Conservation (phyloP, 2,113 vertebrate genomes). For the Ivindomyrus marchei region DNA sequence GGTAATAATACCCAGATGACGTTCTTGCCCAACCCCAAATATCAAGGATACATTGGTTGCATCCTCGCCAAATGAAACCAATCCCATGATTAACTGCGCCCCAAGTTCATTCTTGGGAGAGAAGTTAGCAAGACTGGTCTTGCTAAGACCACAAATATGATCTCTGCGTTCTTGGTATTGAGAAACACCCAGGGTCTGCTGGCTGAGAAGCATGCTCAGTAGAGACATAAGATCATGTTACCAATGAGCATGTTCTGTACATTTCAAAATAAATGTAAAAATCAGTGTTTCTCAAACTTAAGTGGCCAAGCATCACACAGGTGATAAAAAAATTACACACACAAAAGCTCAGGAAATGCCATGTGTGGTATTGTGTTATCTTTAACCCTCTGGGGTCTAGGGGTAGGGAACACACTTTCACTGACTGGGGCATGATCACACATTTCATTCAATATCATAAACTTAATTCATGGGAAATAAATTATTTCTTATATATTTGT, state of each 20-base stretch:
- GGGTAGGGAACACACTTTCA: too few relatives aligned
- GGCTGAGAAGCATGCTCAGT: constrained; percentile 21
- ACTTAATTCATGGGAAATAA: too few relatives aligned
- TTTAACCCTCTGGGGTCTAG: too few relatives aligned
- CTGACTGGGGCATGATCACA: too few relatives aligned
- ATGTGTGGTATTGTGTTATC: too few relatives aligned
- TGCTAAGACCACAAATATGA: neutral
- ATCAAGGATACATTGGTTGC: neutral
- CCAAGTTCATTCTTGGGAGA: neutral
- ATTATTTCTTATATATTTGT: too few relatives aligned
- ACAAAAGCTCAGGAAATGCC: neutral
- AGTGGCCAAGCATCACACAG: neutral
- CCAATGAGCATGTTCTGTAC: constrained; percentile 22
- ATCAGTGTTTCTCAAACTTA: neutral
- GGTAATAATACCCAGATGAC: neutral
- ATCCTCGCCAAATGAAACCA: neutral
- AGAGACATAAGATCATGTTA: neutral
- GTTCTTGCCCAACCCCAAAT: too few relatives aligned
- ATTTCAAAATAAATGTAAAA: neutral
- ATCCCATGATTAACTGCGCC: neutral
- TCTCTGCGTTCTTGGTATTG: neutral
- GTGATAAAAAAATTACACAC: neutral
- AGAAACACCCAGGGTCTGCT: neutral
- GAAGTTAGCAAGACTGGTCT: neutral
- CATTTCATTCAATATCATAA: too few relatives aligned